phyloP scores from a whole-genome alignment of 2,888 invertebrate species.

The Clivina fossor region DNA sequence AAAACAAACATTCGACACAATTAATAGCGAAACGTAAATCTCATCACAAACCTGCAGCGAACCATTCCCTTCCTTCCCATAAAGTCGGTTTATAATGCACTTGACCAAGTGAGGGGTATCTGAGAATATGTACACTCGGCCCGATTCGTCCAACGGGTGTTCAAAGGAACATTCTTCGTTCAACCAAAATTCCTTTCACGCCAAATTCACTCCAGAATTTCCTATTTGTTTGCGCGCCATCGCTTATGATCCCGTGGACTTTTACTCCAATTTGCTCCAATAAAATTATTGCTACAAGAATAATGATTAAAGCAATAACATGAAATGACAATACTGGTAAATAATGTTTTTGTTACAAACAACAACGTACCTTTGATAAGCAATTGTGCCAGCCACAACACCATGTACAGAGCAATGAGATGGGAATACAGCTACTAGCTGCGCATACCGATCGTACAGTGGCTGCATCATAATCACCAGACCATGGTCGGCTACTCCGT shows the following conservation, averaged over 20 bases:
- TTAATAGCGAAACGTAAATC: no score
- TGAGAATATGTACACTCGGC: no score
- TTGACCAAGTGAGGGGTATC: no score
- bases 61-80: no score
- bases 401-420: constrained; percentile 31
- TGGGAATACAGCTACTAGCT: constrained; percentile 39
- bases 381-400: neutral
- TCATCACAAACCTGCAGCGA: no score
- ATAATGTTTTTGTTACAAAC: neutral
- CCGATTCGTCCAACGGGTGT: no score
- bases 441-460: constrained; percentile 35
- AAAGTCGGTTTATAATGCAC: no score
- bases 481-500: constrained; percentile 30
- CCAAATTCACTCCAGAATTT: no score
- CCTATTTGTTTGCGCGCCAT: constrained; percentile 33
- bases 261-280: constrained; percentile 37
- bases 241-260: constrained; percentile 38
- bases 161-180: no score
- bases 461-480: constrained; percentile 40
- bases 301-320: constrained; percentile 28
- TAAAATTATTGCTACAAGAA: constrained; percentile 38
- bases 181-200: no score
- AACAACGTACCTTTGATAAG: neutral
- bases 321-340: constrained; percentile 31
- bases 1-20: no score